Evolutionary conservation across 2,888 invertebrate genomes (phyloP).

Genomic region (Rhogogaster chlorosoma): DNA sequence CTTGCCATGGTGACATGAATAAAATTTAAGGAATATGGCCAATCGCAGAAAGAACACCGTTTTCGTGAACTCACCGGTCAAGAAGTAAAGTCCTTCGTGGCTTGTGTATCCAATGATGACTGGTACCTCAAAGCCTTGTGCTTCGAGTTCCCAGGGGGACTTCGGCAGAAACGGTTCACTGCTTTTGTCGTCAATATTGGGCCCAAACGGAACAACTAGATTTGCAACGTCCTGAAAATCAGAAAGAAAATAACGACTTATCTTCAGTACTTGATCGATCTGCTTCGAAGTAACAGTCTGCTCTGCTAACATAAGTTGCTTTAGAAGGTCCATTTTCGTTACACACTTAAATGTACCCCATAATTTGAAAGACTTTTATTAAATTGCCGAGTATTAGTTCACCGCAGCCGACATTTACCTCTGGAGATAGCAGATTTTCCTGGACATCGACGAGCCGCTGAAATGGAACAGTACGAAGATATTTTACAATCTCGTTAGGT

Average conservation of each 20-base stretch:
- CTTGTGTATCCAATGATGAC: slow-evolving; percentile 36
- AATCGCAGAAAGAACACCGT: neutral
- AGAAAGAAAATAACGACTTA: too few relatives aligned
- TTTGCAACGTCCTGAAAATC: neutral
- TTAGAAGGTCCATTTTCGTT: neutral
- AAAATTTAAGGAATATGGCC: neutral
- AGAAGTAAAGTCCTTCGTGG: slow-evolving; percentile 10
- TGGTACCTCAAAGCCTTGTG: slow-evolving; percentile 34
- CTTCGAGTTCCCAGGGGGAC: slow-evolving; percentile 3
- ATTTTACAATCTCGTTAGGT: neutral
- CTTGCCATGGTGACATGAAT: neutral
- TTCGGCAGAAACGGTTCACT: slow-evolving; percentile 17
- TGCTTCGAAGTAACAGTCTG: too few relatives aligned
- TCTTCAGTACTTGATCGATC: too few relatives aligned
- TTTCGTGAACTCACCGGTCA: slow-evolving; percentile 10
- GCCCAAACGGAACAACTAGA: neutral
- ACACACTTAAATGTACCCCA: neutral
- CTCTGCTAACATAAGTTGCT: neutral
- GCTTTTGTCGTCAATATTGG: slow-evolving; percentile 35
- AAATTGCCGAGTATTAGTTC: neutral
- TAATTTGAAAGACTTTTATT: neutral
- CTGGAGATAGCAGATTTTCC: slow-evolving; percentile 57
- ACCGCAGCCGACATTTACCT: slow-evolving; percentile 51
- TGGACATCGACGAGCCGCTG: slow-evolving; percentile 54
- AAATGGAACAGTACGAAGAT: slow-evolving; percentile 35